Evolutionary conservation across 1,140 invertebrate species (phyloP), one percentile per base, ranked within the genome.

Genomic region (Eufriesea mexicana): DNA sequence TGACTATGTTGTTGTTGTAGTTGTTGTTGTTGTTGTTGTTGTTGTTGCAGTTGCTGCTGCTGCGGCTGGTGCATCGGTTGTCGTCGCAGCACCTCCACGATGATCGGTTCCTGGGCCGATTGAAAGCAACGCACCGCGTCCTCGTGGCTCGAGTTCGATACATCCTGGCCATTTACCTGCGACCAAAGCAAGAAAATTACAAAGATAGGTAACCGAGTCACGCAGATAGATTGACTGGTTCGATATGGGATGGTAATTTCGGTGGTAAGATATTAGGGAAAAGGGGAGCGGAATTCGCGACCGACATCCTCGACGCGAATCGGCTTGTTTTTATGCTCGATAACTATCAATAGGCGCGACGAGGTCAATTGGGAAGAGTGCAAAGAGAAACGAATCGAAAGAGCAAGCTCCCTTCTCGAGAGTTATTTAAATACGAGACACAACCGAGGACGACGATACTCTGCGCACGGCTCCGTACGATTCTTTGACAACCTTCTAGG

Each of bases 151-250:
- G 95, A 95, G 87, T 95, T 95, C 85, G 96, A 96, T 82, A 97
- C 95, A 92, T 97, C 96, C 87, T 95, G 95, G 76, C 96, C 96
- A 94, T 97, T 97, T 80, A 97, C 95, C 96, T 97, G 92, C 35
- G 6, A 55, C 49, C 14, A 28, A 9, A 14, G 35, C 4, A 35
- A 1, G 35, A 35, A 35, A 35, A 35, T 35, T 35, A 35, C 1
- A 35, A 35, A 4, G 4, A 1, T 35, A 35, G 1, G 1, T 1
- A 35, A 35, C 35, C 35, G 35, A 35, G 35, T 35, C 1, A 4
- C 35, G 35, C 4, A 4, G 35, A 35, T 35, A 35, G 35, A 35
- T 35, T 4, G 35, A 35, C 35, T 4, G 35, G 35, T 35, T 35
- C 1, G 4, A 35, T 4, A 35, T 4, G 35, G 35, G 1, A 4